Conservation (phyloP, 2,113 vertebrate species). For the Thunnus thynnus region DNA sequence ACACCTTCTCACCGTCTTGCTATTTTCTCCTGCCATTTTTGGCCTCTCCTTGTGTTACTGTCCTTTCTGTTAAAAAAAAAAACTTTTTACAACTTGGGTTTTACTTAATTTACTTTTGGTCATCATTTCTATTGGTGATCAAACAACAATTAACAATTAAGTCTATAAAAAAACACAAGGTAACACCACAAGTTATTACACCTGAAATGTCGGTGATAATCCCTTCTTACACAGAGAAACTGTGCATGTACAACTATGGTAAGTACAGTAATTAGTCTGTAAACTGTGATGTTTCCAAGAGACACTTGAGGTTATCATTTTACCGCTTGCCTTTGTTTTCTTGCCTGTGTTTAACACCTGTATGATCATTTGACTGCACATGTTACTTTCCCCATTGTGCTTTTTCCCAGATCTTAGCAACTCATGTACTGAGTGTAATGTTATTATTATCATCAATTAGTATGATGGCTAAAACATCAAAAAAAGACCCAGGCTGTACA, state of each 20-base stretch:
- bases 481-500: neutral
- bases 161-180: neutral
- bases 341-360: neutral
- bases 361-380: neutral
- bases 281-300: neutral
- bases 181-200: neutral
- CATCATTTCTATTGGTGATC: neutral
- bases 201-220: neutral
- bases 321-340: neutral
- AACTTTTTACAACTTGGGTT: neutral
- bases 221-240: neutral
- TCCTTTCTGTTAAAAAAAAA: conserved; percentile 12
- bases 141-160: neutral
- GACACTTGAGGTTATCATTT: neutral
- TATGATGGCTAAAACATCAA: neutral
- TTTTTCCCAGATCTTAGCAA: neutral
- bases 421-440: neutral
- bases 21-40: neutral
- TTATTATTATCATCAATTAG: neutral
- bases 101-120: neutral
- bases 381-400: neutral
- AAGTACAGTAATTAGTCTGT: neutral
- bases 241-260: neutral
- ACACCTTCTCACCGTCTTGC: neutral
- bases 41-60: neutral